Percentiles rank a stretch among this genome's conserved stretches.
phyloP scores from a whole-genome alignment of 1,140 invertebrate genomes.

The Sycophaga agraensis region DNA sequence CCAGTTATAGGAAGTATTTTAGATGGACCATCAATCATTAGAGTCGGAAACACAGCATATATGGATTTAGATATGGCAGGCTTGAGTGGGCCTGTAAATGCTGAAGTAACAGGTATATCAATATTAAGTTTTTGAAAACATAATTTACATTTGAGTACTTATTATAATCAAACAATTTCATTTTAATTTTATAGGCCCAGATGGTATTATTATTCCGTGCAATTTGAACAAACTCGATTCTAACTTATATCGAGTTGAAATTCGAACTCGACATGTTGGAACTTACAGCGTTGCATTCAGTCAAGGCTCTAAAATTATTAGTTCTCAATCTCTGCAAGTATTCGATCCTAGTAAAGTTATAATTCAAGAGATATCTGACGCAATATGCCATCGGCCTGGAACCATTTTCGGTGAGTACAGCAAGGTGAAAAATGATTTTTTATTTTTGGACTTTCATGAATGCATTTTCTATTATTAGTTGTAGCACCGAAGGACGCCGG shows the following conservation, averaged over 20 bases:
- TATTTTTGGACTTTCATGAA: too few species aligned
- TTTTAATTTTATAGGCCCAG: slow-evolving; percentile 55
- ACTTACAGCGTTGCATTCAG: slow-evolving; percentile 63
- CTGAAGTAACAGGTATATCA: slow-evolving; percentile 51
- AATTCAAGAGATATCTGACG: slow-evolving; percentile 76
- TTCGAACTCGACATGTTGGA: slow-evolving; percentile 63
- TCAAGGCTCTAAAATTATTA: slow-evolving; percentile 60
- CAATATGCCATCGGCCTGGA: slow-evolving; percentile 80
- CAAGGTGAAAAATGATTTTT: too few species aligned
- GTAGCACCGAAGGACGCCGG: slow-evolving; percentile 75
- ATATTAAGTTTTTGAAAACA: not conserved
- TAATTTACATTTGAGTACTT: slow-evolving; percentile 10
- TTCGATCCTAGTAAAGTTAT: slow-evolving; percentile 83
- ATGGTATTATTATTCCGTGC: slow-evolving; percentile 61
- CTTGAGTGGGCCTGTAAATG: slow-evolving; percentile 48
- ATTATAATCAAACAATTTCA: too few species aligned
- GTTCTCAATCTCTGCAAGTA: slow-evolving; percentile 74
- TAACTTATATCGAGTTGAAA: slow-evolving; percentile 47
- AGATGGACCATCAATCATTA: slow-evolving; percentile 56
- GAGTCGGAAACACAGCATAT: slow-evolving; percentile 58
- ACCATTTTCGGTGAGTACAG: slow-evolving; percentile 66
- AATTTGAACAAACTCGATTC: slow-evolving; percentile 57
- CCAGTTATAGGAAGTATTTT: slow-evolving; percentile 53
- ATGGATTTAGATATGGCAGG: slow-evolving; percentile 58
- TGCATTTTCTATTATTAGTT: slow-evolving; percentile 54